These are phyloP conservation scores for Danionella cerebrum DNA, from an alignment of 2,113 vertebrate species.

Conservation along the genomic window DNA sequence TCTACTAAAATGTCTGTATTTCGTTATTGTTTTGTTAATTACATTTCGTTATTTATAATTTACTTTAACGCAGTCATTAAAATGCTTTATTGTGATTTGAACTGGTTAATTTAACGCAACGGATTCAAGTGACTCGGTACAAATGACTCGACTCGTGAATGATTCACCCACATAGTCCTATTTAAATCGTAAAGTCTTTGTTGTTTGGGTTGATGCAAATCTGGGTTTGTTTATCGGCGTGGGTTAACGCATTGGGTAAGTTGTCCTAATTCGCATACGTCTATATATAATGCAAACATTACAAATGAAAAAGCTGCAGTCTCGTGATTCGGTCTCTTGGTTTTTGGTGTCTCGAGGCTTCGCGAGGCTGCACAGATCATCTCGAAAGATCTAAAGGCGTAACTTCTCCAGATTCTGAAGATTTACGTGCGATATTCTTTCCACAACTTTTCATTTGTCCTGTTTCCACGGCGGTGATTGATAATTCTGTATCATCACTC, in stretches of 20 bases:
- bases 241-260: no score
- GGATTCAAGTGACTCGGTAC: neutral
- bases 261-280: no score
- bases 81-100: neutral
- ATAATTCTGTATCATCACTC: conserved; percentile 36
- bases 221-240: no score
- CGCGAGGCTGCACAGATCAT: conserved; percentile 56
- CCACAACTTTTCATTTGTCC: conserved; percentile 49
- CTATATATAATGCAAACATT: no score
- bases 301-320: conserved; percentile 34
- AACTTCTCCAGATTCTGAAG: conserved; percentile 51
- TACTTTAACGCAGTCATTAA: neutral
- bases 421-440: conserved; percentile 67
- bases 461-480: conserved; percentile 61
- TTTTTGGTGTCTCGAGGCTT: conserved; percentile 38
- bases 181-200: neutral
- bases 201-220: neutral
- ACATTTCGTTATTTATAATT: no score
- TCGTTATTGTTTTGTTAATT: no score
- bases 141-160: neutral
- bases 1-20: no score
- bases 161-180: neutral
- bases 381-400: conserved; percentile 63
- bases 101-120: no score
- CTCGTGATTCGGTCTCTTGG: conserved; percentile 44